phyloP scores from a whole-genome alignment of 2,113 vertebrate species.

The Pelmatolapia mariae region DNA sequence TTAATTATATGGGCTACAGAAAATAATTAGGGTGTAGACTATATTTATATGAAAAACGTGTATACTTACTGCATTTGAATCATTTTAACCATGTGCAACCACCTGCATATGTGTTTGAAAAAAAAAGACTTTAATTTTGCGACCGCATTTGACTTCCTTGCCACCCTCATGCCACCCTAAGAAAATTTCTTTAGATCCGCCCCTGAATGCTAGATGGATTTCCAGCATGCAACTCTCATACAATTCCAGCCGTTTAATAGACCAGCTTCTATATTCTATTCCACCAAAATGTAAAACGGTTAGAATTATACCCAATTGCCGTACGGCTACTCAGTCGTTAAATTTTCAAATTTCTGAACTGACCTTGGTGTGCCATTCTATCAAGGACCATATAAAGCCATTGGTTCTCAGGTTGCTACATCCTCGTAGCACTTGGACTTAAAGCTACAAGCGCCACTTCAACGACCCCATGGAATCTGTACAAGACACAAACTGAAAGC shows the following conservation, averaged over 20 bases:
- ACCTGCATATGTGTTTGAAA: no score
- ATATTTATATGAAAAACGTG: no score
- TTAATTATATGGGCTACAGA: no score
- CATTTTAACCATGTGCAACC: no score
- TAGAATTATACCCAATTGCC: rapidly evolving
- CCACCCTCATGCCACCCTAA: no score
- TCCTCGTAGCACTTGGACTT: rapidly evolving
- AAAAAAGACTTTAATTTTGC: no score
- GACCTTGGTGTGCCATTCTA: not conserved
- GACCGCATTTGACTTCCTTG: no score
- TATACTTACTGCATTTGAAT: no score
- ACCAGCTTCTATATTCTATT: not conserved
- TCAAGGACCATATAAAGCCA: not conserved
- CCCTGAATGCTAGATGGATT: not conserved
- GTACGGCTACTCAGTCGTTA: rapidly evolving
- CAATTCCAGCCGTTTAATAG: not conserved
- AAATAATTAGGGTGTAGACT: no score
- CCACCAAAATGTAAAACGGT: not conserved
- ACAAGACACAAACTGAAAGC: not conserved
- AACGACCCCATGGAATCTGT: not conserved
- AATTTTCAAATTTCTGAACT: not conserved
- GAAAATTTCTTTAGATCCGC: no score
- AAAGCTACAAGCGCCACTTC: not conserved
- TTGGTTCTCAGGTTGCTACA: not conserved
- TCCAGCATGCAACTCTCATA: not conserved